phyloP scores from a whole-genome alignment of 1,140 invertebrate genomes.

The Drosophila bipectinata region DNA sequence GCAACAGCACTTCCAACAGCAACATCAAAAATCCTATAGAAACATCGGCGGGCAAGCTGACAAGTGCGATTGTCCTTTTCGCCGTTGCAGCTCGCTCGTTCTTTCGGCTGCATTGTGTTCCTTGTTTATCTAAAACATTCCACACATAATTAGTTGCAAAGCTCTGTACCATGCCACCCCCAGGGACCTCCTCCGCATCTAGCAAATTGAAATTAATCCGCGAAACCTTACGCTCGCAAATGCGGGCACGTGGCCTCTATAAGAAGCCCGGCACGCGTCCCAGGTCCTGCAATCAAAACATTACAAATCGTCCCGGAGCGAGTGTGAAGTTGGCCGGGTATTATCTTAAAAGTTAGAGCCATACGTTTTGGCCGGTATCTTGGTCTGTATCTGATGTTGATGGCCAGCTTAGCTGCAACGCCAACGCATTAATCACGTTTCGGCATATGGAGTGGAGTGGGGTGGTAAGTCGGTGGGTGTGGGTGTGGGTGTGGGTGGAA shows the following conservation, averaged over 20 bases:
- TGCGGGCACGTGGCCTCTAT: slow-evolving; percentile 73
- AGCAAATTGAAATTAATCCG: slow-evolving; percentile 83
- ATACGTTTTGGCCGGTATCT: slow-evolving; percentile 71
- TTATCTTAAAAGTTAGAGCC: slow-evolving; percentile 55
- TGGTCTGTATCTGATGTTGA: slow-evolving; percentile 54
- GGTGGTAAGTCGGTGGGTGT: slow-evolving; percentile 1
- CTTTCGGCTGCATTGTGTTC: slow-evolving; percentile 59
- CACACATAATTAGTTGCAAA: slow-evolving; percentile 81
- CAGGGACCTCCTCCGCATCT: slow-evolving; percentile 4
- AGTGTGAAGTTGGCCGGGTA: slow-evolving; percentile 58
- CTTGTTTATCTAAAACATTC: slow-evolving; percentile 79
- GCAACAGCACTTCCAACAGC: not conserved
- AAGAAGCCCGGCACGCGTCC: slow-evolving; percentile 56
- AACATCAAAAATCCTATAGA: slow-evolving; percentile 14
- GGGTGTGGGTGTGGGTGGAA: slow-evolving; percentile 17
- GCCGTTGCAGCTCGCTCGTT: slow-evolving; percentile 38
- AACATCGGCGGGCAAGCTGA: slow-evolving; percentile 38
- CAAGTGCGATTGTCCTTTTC: slow-evolving; percentile 73
- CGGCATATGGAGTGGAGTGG: slow-evolving; percentile 37
- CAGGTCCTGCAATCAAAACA: slow-evolving; percentile 67
- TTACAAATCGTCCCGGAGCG: slow-evolving; percentile 56
- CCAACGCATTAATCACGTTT: slow-evolving; percentile 82
- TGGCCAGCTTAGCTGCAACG: slow-evolving; percentile 71
- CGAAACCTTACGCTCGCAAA: slow-evolving; percentile 78
- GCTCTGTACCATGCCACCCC: slow-evolving; percentile 15